These are phyloP conservation scores for Martes martes DNA, from an alignment of 2,113 vertebrate genomes.

Conservation along the genomic window DNA sequence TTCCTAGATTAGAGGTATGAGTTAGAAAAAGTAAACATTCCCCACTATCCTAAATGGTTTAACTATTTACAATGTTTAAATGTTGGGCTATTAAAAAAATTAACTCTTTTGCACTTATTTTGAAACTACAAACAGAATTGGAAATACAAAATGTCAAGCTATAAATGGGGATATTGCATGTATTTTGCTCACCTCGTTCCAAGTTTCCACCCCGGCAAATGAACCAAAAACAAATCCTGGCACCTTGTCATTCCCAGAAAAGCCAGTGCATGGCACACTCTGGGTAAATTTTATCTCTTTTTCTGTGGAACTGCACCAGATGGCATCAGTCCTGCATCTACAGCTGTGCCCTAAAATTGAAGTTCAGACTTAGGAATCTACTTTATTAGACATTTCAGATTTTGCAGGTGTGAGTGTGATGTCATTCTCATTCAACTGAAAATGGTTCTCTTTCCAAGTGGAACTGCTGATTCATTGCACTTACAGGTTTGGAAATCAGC, in stretches of 20 bases:
- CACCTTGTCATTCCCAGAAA: constrained; percentile 53
- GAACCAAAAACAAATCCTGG: constrained; percentile 38
- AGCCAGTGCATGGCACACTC: not conserved
- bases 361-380: not conserved
- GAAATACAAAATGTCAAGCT: constrained; percentile 53
- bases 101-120: not conserved
- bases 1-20: not conserved
- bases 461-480: not conserved
- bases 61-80: not conserved
- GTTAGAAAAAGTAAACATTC: not conserved
- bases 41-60: not conserved
- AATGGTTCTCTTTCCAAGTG: not conserved
- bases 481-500: not conserved
- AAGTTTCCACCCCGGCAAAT: constrained; percentile 52
- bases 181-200: constrained; percentile 42
- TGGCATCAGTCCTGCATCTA: not conserved
- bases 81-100: not conserved
- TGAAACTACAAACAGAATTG: constrained; percentile 37
- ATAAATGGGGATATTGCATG: not conserved
- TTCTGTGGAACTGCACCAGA: constrained; percentile 7
- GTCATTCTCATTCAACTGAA: constrained; percentile 18
- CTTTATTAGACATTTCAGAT: constrained; percentile 6
- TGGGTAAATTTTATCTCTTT: constrained; percentile 8
- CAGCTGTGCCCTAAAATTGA: constrained; percentile 34
- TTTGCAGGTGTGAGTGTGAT: not conserved